Percentiles rank a stretch among this genome's conserved stretches.
phyloP scores from a whole-genome alignment of 2,888 invertebrate genomes.

The Epistrophe eligans region DNA sequence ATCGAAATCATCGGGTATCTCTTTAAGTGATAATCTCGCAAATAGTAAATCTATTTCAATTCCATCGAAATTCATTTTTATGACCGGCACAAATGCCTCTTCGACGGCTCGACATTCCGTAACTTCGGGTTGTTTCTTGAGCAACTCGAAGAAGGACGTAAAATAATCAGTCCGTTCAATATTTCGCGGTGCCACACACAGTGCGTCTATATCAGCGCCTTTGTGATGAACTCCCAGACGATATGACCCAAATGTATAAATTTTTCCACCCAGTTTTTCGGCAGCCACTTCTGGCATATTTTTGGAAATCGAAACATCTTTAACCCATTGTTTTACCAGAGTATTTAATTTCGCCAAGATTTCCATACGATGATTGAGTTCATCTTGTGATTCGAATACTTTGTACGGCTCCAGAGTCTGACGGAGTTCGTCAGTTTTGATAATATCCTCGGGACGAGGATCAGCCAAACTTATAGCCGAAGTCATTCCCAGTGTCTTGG shows the following conservation, averaged over 20 bases:
- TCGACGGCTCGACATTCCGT: conserved; percentile 95
- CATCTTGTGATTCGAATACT: conserved; percentile 95
- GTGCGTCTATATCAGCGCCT: conserved; percentile 99
- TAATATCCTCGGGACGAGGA: conserved; percentile 89
- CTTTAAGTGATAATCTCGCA: conserved; percentile 96
- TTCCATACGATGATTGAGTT: conserved; percentile 95
- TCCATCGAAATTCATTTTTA: conserved; percentile 99
- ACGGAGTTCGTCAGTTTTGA: conserved; percentile 89
- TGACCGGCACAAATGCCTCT: conserved; percentile 99
- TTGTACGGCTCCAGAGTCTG: conserved; percentile 92
- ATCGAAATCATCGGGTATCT: conserved; percentile 95
- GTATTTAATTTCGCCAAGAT: conserved; percentile 93
- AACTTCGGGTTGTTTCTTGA: conserved; percentile 94
- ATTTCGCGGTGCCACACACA: conserved; percentile 98
- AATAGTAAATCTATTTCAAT: conserved; percentile 99
- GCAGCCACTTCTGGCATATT: conserved; percentile 97
- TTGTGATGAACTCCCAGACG: conserved; percentile 97
- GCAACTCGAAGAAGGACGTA: conserved; percentile 95
- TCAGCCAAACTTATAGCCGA: conserved; percentile 96
- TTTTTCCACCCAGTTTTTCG: conserved; percentile 97
- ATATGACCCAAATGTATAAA: conserved; percentile 99
- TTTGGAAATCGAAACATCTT: conserved; percentile 93
- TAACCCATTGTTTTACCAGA: conserved; percentile 97
- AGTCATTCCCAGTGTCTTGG: conserved; percentile 90
- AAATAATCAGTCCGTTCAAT: conserved; percentile 98